phyloP scores from a whole-genome alignment of 2,888 invertebrate species.

The Pheosia tremula region DNA sequence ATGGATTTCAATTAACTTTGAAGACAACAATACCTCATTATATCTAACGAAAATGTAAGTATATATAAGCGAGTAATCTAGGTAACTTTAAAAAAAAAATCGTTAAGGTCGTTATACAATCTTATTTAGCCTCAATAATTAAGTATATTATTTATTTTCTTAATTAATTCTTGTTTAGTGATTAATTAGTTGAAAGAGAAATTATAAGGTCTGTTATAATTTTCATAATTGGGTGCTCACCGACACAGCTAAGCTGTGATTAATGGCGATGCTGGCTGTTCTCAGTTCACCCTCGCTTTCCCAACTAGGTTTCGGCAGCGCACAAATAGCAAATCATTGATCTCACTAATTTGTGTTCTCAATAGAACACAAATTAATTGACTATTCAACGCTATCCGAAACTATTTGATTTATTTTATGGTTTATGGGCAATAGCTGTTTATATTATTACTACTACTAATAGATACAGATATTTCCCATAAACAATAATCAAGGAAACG shows the following conservation, averaged over 20 bases:
- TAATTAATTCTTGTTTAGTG: conserved; percentile 4
- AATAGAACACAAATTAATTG: not conserved
- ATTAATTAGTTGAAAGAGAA: conserved; percentile 25
- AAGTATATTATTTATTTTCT: not conserved
- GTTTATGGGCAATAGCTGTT: not conserved
- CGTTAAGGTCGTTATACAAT: too few relatives aligned
- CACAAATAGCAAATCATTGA: conserved; percentile 20
- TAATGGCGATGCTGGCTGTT: conserved; percentile 26
- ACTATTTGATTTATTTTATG: conserved; percentile 2
- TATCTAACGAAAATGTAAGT: too few relatives aligned
- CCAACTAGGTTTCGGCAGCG: conserved; percentile 17
- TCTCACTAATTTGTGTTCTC: conserved; percentile 15
- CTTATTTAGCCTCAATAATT: too few relatives aligned
- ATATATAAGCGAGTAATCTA: too few relatives aligned
- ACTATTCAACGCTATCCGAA: not conserved
- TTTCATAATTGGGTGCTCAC: conserved; percentile 24
- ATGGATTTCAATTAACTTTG: too few relatives aligned
- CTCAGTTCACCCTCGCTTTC: conserved; percentile 23
- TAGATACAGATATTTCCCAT: too few relatives aligned
- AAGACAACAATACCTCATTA: too few relatives aligned
- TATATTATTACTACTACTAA: not conserved
- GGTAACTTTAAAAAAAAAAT: too few relatives aligned
- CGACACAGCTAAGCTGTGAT: conserved; percentile 28
- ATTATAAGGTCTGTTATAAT: conserved; percentile 19
- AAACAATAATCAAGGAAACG: too few relatives aligned